Evolutionary conservation across 2,797 vertebrate genomes (phyloP).

Genomic region (Gastrophryne carolinensis): DNA sequence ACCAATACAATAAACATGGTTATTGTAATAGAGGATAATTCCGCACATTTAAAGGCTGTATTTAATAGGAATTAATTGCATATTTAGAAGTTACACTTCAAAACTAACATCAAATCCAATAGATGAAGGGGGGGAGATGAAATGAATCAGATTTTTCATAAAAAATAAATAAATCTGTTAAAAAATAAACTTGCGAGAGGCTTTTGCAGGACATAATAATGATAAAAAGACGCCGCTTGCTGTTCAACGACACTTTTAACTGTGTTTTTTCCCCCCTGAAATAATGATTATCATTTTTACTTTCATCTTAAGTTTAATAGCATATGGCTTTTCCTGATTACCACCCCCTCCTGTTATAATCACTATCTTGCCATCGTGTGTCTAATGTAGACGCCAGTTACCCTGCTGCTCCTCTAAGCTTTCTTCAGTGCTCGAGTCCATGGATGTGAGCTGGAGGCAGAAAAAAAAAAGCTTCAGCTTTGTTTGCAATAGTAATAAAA

Average conservation of each 20-base stretch:
- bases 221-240: slow-evolving; percentile 71
- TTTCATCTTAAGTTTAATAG: slow-evolving; percentile 76
- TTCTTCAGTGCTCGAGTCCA: slow-evolving; percentile 65
- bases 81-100: slow-evolving; percentile 66
- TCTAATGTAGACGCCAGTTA: slow-evolving; percentile 67
- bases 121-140: slow-evolving; percentile 55
- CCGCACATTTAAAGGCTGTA: slow-evolving; percentile 68
- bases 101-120: slow-evolving; percentile 59
- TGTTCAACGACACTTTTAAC: slow-evolving; percentile 69
- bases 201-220: slow-evolving; percentile 57
- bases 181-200: slow-evolving; percentile 52
- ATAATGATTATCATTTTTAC: slow-evolving; percentile 68
- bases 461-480: slow-evolving; percentile 56
- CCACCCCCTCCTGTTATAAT: slow-evolving; percentile 75
- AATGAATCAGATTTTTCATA: slow-evolving; percentile 68
- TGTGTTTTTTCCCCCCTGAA: slow-evolving; percentile 69
- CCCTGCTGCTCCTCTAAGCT: slow-evolving; percentile 66
- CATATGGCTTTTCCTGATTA: slow-evolving; percentile 72
- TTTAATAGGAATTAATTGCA: slow-evolving; percentile 73
- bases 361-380: slow-evolving; percentile 68
- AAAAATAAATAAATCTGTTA: slow-evolving; percentile 58
- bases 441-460: slow-evolving; percentile 55
- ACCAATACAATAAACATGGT: slow-evolving; percentile 68
- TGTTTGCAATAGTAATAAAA: slow-evolving; percentile 46
- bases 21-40: slow-evolving; percentile 73